Conservation (phyloP, 2,113 vertebrate species). For the Burhinus oedicnemus region DNA sequence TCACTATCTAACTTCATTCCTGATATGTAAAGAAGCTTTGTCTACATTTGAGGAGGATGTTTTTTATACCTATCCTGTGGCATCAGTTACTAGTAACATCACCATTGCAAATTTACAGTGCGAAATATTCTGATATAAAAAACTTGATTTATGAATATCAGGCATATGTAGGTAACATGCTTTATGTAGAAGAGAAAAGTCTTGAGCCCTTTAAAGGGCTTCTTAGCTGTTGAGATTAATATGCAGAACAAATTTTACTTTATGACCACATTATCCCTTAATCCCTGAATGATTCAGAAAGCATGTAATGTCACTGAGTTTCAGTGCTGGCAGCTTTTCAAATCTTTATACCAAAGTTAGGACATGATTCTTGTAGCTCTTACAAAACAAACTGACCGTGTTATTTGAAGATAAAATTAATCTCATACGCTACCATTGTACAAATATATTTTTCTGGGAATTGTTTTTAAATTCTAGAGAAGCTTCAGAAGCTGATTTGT, state of each 20-base stretch:
- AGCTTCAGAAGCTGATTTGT: background rate
- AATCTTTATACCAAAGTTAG: background rate
- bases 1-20: background rate
- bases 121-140: background rate
- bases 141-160: background rate
- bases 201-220: background rate
- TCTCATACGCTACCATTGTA: background rate
- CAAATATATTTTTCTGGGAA: background rate
- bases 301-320: background rate
- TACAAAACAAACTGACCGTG: background rate
- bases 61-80: background rate
- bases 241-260: constrained; percentile 49
- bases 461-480: background rate
- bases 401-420: background rate
- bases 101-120: background rate
- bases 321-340: background rate
- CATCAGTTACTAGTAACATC: background rate
- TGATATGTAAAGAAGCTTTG: background rate
- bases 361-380: background rate
- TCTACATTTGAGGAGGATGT: background rate
- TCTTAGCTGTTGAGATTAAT: background rate
- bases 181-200: background rate
- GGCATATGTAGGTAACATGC: background rate
- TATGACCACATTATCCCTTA: constrained; percentile 34
- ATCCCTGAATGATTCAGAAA: constrained; percentile 45